These are phyloP conservation scores for Andrena bicolor DNA, from an alignment of 2,888 invertebrate species.

Conservation along the genomic window DNA sequence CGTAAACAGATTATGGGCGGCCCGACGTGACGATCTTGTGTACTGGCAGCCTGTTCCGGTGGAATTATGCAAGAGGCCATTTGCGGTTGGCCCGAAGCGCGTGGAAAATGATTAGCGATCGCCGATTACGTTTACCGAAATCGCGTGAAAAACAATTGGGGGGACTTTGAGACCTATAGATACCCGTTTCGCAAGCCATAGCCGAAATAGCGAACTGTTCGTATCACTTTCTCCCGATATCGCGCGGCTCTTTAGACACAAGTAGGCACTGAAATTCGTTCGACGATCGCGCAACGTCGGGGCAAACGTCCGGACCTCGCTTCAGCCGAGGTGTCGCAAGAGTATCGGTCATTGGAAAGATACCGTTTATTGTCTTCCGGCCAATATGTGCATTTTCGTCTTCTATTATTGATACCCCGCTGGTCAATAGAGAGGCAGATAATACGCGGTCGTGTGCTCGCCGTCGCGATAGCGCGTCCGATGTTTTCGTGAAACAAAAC, in stretches of 20 bases:
- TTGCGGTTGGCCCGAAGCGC: constrained; percentile 21
- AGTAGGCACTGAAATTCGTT: neutral
- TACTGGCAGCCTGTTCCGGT: constrained; percentile 8
- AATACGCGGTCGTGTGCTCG: constrained; percentile 40
- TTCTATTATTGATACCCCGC: constrained; percentile 44
- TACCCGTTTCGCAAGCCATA: too few relatives aligned
- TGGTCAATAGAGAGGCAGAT: constrained; percentile 63
- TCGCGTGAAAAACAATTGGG: constrained; percentile 20
- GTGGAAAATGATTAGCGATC: constrained; percentile 34
- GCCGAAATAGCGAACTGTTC: too few relatives aligned
- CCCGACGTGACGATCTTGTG: constrained; percentile 22
- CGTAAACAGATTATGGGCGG: constrained; percentile 66
- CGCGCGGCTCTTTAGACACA: too few relatives aligned
- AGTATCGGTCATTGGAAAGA: constrained; percentile 24
- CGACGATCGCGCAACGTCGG: neutral
- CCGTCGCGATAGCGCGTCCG: constrained; percentile 45
- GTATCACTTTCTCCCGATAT: too few relatives aligned
- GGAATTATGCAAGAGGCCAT: constrained; percentile 60
- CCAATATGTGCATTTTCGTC: constrained; percentile 52
- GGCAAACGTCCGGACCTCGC: neutral
- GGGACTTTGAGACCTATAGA: too few relatives aligned
- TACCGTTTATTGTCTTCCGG: constrained; percentile 49
- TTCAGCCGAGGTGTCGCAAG: constrained; percentile 6
- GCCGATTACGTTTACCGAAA: constrained; percentile 24
- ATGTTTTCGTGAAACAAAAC: constrained; percentile 58